Conservation (phyloP, 2,113 vertebrate genomes). For the Tenrec ecaudatus region DNA sequence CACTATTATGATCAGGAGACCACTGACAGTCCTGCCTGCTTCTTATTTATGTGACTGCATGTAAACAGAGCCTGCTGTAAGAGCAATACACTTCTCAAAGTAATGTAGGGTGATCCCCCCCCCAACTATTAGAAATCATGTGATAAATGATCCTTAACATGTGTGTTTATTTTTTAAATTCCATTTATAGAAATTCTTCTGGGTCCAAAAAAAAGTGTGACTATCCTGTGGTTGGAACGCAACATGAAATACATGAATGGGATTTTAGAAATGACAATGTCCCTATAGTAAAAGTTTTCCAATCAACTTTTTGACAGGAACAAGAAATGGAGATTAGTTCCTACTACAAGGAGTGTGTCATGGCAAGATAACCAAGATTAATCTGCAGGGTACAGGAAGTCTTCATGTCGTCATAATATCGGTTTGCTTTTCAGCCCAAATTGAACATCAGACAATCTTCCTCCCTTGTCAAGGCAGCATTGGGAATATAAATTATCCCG, state of each 20-base stretch:
- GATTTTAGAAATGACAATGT: slow-evolving; percentile 25
- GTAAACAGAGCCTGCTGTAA: slow-evolving; percentile 31
- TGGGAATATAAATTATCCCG: slow-evolving; percentile 29
- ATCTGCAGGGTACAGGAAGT: not conserved
- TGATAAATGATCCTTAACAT: not conserved
- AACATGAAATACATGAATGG: not conserved
- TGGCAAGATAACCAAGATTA: slow-evolving; percentile 22
- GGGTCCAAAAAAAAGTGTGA: not conserved
- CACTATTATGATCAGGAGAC: not conserved
- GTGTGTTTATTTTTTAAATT: not conserved
- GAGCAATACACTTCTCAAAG: slow-evolving; percentile 29
- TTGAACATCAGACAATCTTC: slow-evolving; percentile 26
- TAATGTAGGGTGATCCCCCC: not conserved
- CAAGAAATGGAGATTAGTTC: slow-evolving; percentile 12
- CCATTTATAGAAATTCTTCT: not conserved
- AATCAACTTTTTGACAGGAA: slow-evolving; percentile 43
- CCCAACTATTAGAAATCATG: slow-evolving; percentile 28
- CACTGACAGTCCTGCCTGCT: not conserved
- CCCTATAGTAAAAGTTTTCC: not conserved
- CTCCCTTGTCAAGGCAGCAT: slow-evolving; percentile 58
- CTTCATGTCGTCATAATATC: not conserved
- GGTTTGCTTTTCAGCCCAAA: slow-evolving; percentile 60
- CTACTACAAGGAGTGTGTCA: slow-evolving; percentile 1
- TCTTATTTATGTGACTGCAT: slow-evolving; percentile 24
- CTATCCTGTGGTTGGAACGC: not conserved